Evolutionary conservation across 2,113 vertebrate genomes (phyloP).

Genomic region (Turnix velox): DNA sequence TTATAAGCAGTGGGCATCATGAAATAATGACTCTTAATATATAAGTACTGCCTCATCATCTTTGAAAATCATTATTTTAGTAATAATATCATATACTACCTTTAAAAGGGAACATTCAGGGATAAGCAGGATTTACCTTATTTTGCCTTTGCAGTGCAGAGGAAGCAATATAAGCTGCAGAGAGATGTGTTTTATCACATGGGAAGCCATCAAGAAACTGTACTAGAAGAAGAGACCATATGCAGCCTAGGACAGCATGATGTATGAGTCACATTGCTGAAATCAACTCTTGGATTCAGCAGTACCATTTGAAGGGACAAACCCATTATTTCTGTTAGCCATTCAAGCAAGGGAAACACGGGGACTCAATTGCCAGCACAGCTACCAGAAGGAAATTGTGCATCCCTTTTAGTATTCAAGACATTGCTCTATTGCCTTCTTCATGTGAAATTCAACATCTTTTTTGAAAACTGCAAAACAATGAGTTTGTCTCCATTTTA

Average conservation of each 20-base stretch:
- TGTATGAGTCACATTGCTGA: not conserved
- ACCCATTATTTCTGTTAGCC: slow-evolving; percentile 41
- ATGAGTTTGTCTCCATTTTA: slow-evolving; percentile 45
- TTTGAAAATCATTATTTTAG: not conserved
- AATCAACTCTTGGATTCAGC: slow-evolving; percentile 31
- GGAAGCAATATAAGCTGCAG: not conserved
- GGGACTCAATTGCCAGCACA: slow-evolving; percentile 1
- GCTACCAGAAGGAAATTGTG: slow-evolving; percentile 19
- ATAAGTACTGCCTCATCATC: not conserved
- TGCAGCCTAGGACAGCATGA: not conserved
- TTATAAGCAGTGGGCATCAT: not conserved
- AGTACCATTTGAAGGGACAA: slow-evolving; percentile 35
- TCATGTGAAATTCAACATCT: slow-evolving; percentile 41
- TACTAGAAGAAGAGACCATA: not conserved
- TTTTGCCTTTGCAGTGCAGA: not conserved
- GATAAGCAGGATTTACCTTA: not conserved
- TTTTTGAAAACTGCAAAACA: slow-evolving; percentile 51
- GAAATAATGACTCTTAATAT: not conserved
- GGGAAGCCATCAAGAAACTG: not conserved
- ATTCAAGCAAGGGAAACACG: slow-evolving; percentile 9
- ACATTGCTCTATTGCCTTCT: slow-evolving; percentile 20
- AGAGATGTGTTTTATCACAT: not conserved
- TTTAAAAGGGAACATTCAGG: not conserved
- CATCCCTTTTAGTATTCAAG: slow-evolving; percentile 50
- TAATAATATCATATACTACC: not conserved